phyloP scores from a whole-genome alignment of 2,888 invertebrate genomes.

The Plagodis pulveraria region DNA sequence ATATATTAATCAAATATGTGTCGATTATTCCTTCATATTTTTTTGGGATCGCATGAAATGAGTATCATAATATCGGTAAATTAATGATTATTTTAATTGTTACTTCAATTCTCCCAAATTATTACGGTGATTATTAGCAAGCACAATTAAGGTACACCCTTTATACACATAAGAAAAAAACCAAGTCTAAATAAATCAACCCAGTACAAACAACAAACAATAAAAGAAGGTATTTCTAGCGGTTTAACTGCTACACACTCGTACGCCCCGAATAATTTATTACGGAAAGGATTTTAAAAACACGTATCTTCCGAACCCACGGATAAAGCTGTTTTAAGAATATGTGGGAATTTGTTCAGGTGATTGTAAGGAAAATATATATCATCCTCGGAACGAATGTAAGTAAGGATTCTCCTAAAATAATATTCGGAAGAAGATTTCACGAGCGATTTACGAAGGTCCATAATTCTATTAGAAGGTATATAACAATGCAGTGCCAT shows the following conservation, averaged over 20 bases:
- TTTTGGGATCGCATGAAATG: too few relatives aligned
- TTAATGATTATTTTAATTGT: too few relatives aligned
- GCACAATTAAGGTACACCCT: too few relatives aligned
- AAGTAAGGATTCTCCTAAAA: conserved; percentile 31
- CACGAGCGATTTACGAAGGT: conserved; percentile 19
- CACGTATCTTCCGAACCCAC: conserved; percentile 69
- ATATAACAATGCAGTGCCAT: conserved; percentile 5
- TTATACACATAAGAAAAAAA: too few relatives aligned
- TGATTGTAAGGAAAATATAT: conserved; percentile 59
- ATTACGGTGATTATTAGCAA: too few relatives aligned
- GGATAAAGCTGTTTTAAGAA: conserved; percentile 76
- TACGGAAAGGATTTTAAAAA: conserved; percentile 78
- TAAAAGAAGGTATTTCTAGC: conserved; percentile 63
- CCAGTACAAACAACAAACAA: conserved; percentile 38
- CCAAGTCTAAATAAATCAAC: neutral
- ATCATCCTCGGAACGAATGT: conserved; percentile 43
- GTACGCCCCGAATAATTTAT: conserved; percentile 75
- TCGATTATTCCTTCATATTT: too few relatives aligned
- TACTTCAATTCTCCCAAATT: too few relatives aligned
- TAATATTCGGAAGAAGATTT: conserved; percentile 30
- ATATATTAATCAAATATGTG: too few relatives aligned
- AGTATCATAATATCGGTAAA: too few relatives aligned
- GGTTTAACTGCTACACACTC: conserved; percentile 59
- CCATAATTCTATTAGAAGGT: conserved; percentile 9
- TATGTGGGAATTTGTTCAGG: conserved; percentile 76